Evolutionary conservation across 2,797 vertebrate species (phyloP).

Genomic region (Mallotus villosus): DNA sequence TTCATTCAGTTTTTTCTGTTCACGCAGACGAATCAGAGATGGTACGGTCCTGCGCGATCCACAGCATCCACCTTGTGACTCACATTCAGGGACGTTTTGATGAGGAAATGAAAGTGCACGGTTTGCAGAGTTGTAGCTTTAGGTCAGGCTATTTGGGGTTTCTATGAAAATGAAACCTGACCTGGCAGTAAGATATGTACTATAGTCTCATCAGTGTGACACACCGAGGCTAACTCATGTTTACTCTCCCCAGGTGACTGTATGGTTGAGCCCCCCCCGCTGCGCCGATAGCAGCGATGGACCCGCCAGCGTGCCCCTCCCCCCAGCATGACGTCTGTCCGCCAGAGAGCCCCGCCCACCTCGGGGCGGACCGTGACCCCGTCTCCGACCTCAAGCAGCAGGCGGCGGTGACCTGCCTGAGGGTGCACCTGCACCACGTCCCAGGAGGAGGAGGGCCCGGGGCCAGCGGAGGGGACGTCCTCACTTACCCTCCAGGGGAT

Average conservation of each 20-base stretch:
- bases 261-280: conserved; percentile 66
- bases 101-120: not conserved
- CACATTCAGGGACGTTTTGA: not conserved
- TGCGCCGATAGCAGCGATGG: conserved; percentile 77
- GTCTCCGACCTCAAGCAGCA: conserved; percentile 38
- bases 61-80: not conserved
- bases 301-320: conserved; percentile 61
- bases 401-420: conserved; percentile 67
- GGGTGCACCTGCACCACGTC: conserved; percentile 81
- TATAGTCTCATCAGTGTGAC: too few relatives aligned
- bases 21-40: too few relatives aligned
- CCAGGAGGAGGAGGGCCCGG: conserved; percentile 68
- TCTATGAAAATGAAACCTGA: too few relatives aligned
- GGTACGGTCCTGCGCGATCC: not conserved
- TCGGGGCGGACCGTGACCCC: conserved; percentile 33
- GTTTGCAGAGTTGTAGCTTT: not conserved
- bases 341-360: conserved; percentile 44
- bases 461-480: conserved; percentile 24
- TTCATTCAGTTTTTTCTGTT: too few relatives aligned
- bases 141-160: too few relatives aligned
- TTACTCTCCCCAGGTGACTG: not conserved
- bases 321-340: conserved; percentile 66
- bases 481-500: conserved; percentile 81
- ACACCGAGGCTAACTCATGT: too few relatives aligned
- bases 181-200: too few relatives aligned